Evolutionary conservation across 2,888 invertebrate genomes (phyloP), one percentile per base, ranked within the genome.

Genomic region (Caenorhabditis afra): DNA sequence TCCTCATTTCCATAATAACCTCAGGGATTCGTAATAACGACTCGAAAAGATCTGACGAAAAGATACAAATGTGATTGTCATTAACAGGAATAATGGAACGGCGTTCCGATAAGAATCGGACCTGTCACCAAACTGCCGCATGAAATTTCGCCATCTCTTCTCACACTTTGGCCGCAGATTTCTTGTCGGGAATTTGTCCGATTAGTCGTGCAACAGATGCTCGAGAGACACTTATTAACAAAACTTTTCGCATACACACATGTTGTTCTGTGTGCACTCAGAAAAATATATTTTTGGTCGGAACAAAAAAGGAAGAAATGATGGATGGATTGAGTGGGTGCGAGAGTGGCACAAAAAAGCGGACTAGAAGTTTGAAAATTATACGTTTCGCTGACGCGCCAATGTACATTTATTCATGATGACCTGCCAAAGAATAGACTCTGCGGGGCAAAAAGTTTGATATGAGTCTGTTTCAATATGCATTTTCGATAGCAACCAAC

Each of bases 61-160:
- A 71, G 71, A 71, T 71, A 71, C 23, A 71, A 71, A 18, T 71
- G 62, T 64, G 64, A 73, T 73, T 73, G 64, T 73, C 58, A 73
- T 73, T 73, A 73, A 73, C 73, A 73, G 73, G 55, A 73, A 73
- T 73, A 73, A 64, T 73, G 73, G 73, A 73, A 73, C 73, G 73
- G 64, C 64, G 73, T 73, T 73, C 73, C 41, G 73, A 73, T 73
- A 73, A 64, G 57, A 73, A 71, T 73, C 73, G 35, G 64, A 58
- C 64, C 73, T 73, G 73, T 73, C 73, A 73, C 49, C 70, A 61
- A 59, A 44, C 45, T 29, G 29, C 50, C 53, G 57, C 57, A 44
- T 44, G 50, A 64, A 44, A 64, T 58, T 59, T 68, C 35, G 37
- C 45, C 49, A 39, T 18, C 29, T 29, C 7, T 29, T 73, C 41